Evolutionary conservation across 2,888 invertebrate genomes (phyloP).

Genomic region (Tinea pellionella): DNA sequence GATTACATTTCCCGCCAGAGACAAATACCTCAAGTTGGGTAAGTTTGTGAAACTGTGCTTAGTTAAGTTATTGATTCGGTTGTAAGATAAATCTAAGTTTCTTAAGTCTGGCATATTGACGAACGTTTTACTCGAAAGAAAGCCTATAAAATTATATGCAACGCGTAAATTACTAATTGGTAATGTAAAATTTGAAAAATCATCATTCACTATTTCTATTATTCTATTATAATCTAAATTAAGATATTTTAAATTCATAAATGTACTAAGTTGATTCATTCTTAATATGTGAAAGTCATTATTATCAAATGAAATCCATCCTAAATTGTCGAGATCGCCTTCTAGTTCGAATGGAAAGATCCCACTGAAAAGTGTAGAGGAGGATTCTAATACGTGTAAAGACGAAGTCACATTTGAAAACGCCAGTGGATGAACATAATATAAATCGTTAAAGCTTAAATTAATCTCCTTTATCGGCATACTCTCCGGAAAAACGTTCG

Average conservation of each 20-base stretch:
- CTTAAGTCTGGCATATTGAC: conserved; percentile 77
- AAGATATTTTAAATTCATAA: conserved; percentile 79
- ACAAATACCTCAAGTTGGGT: conserved; percentile 82
- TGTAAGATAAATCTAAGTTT: conserved; percentile 82
- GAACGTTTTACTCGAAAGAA: conserved; percentile 77
- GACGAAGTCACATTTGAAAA: conserved; percentile 81
- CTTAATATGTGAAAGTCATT: conserved; percentile 84
- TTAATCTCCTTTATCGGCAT: conserved; percentile 87
- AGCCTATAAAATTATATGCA: conserved; percentile 82
- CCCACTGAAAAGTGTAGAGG: conserved; percentile 85
- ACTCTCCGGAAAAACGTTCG: conserved; percentile 78
- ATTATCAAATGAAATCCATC: conserved; percentile 89
- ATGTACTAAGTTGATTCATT: conserved; percentile 76
- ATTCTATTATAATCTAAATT: conserved; percentile 90
- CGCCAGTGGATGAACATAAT: conserved; percentile 82
- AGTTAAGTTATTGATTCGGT: conserved; percentile 78
- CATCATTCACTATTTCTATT: conserved; percentile 73
- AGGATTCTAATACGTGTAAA: conserved; percentile 85
- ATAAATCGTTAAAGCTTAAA: conserved; percentile 90
- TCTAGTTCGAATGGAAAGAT: conserved; percentile 82
- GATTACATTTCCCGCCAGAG: conserved; percentile 86
- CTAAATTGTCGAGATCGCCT: conserved; percentile 77
- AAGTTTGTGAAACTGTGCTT: conserved; percentile 81
- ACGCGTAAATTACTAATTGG: conserved; percentile 83
- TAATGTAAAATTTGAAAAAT: conserved; percentile 78